Percentiles rank a stretch among this genome's conserved stretches.
Evolutionary conservation across 2,797 vertebrate genomes (phyloP).

Genomic region (Channa striata): DNA sequence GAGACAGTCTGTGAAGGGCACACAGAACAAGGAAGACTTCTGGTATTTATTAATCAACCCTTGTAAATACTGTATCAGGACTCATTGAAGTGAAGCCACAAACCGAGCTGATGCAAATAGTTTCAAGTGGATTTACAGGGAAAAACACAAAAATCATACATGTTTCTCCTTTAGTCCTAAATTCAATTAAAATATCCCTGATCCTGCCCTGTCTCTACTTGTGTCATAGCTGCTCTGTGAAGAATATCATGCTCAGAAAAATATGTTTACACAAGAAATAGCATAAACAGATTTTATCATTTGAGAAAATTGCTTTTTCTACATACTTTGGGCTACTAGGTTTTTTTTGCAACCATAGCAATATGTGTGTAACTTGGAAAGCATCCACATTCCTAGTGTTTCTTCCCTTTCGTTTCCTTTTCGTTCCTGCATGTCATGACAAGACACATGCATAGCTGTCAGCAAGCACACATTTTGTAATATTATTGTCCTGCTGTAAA

Average conservation of each 20-base stretch:
- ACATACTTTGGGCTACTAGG: not conserved
- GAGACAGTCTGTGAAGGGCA: slow-evolving; percentile 35
- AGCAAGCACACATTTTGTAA: slow-evolving; percentile 1
- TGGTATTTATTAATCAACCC: slow-evolving; percentile 47
- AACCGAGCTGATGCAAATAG: not conserved
- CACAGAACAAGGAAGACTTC: slow-evolving; percentile 27
- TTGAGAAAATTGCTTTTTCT: not conserved
- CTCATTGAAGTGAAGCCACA: slow-evolving; percentile 9
- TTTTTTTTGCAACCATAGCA: not conserved
- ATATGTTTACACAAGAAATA: not conserved
- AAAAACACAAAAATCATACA: not conserved
- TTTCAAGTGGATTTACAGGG: not conserved
- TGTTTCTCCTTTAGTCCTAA: not conserved
- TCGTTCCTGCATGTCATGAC: slow-evolving; percentile 42
- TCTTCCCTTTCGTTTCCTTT: slow-evolving; percentile 21
- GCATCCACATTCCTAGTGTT: slow-evolving; percentile 18
- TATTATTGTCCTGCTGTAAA: not conserved
- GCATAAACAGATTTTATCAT: not conserved
- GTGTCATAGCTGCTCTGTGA: not conserved
- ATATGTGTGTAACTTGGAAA: slow-evolving; percentile 12
- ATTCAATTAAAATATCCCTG: not conserved
- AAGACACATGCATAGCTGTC: slow-evolving; percentile 32
- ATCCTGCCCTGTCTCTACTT: not conserved
- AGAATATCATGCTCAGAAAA: not conserved
- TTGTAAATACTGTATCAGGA: slow-evolving; percentile 19